Percentiles rank a stretch among this genome's conserved stretches.
These are phyloP conservation scores for Heliopora coerulea DNA, from an alignment of 92 coral and sea anemone genomes.

Conservation along the genomic window DNA sequence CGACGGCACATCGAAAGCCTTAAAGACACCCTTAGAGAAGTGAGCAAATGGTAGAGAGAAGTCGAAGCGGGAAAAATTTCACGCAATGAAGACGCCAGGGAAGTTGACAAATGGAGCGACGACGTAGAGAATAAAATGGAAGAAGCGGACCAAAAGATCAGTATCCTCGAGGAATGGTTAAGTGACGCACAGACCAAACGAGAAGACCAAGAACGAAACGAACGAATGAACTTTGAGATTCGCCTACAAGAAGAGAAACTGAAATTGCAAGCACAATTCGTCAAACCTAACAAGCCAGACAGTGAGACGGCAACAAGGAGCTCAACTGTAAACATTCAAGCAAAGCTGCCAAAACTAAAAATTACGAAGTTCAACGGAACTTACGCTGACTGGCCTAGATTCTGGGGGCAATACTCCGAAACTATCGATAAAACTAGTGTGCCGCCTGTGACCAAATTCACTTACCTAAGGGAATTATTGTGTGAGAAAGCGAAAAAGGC, in stretches of 20 bases:
- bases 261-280: slow-evolving; percentile 43
- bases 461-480: not conserved
- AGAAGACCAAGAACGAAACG: slow-evolving; percentile 15
- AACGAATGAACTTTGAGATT: slow-evolving; percentile 48
- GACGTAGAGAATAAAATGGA: not conserved
- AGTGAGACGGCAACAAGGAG: too few species aligned
- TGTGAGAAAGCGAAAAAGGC: not conserved
- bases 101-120: not conserved
- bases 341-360: slow-evolving; percentile 45
- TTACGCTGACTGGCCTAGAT: slow-evolving; percentile 48
- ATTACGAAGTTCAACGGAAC: slow-evolving; percentile 47
- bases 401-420: slow-evolving; percentile 44
- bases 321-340: not conserved
- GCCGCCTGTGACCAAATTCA: slow-evolving; percentile 24
- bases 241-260: slow-evolving; percentile 49
- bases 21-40: slow-evolving; percentile 10
- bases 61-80: slow-evolving; percentile 45
- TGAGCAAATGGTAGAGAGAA: slow-evolving; percentile 7
- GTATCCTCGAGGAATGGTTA: not conserved
- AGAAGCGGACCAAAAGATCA: slow-evolving; percentile 34
- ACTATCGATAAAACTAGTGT: slow-evolving; percentile 39
- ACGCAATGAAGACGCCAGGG: not conserved
- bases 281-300: not conserved
- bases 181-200: not conserved
- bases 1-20: too few species aligned